phyloP scores from a whole-genome alignment of 2,797 vertebrate species.

The Oryzias sinensis region DNA sequence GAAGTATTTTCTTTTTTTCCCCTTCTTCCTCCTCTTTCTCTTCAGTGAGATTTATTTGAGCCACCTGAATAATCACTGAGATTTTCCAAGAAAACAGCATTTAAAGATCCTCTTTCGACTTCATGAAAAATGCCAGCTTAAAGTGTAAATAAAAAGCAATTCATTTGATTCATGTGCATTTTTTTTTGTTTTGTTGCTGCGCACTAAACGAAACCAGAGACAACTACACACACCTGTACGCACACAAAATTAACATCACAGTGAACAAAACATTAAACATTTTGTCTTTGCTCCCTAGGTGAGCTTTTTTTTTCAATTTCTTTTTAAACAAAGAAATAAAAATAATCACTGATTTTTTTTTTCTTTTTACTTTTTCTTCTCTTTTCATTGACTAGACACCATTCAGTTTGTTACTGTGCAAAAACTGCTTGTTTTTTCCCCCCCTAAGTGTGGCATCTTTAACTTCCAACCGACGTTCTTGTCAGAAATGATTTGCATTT shows the following conservation, averaged over 20 bases:
- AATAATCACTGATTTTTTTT: conserved; percentile 23
- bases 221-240: conserved; percentile 66
- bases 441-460: conserved; percentile 25
- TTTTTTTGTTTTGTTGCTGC: conserved; percentile 39
- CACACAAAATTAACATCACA: conserved; percentile 64
- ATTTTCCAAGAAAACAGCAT: conserved; percentile 46
- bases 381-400: conserved; percentile 21
- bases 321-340: conserved; percentile 45
- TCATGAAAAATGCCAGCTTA: conserved; percentile 18
- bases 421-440: conserved; percentile 52
- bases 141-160: conserved; percentile 47
- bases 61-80: conserved; percentile 36
- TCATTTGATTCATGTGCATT: conserved; percentile 28
- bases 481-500: conserved; percentile 26
- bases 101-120: conserved; percentile 35
- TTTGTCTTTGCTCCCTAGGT: conserved; percentile 34
- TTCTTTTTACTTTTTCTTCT: conserved; percentile 19
- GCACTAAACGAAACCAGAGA: conserved; percentile 57
- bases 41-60: conserved; percentile 49
- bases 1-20: conserved; percentile 41
- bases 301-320: conserved; percentile 21
- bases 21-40: conserved; percentile 19
- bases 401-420: conserved; percentile 61
- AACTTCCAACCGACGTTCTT: conserved; percentile 14
- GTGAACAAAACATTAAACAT: conserved; percentile 48